phyloP scores from a whole-genome alignment of 2,113 vertebrate genomes.

The Microcebus griseorufus region DNA sequence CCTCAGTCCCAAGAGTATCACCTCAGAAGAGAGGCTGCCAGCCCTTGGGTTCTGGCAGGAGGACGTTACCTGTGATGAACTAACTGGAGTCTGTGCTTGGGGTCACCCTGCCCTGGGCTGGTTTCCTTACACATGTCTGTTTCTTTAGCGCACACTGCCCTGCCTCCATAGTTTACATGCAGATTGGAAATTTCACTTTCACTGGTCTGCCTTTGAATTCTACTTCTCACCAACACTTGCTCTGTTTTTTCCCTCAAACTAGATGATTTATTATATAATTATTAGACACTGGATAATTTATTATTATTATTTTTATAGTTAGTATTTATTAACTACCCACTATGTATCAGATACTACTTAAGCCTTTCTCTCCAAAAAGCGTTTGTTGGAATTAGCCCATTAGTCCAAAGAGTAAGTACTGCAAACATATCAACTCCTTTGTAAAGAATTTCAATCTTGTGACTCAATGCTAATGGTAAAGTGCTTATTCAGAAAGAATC shows the following conservation, averaged over 20 bases:
- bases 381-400: neutral
- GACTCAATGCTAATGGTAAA: neutral
- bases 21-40: neutral
- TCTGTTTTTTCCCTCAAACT: neutral
- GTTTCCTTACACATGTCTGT: neutral
- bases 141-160: neutral
- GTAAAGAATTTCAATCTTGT: constrained; percentile 1
- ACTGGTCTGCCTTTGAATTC: neutral
- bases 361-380: neutral
- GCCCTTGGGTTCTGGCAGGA: neutral
- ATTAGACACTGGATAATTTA: neutral
- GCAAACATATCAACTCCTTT: neutral
- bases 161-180: neutral
- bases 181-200: neutral
- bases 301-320: neutral
- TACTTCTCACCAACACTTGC: neutral
- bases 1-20: neutral
- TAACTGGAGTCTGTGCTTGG: neutral
- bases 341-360: neutral
- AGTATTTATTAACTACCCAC: neutral
- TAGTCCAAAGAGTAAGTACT: neutral
- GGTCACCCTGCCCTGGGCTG: neutral
- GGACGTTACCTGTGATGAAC: neutral
- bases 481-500: constrained; percentile 2
- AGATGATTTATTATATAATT: neutral